phyloP scores from a whole-genome alignment of 2,888 invertebrate species.

The Spialia ferax region DNA sequence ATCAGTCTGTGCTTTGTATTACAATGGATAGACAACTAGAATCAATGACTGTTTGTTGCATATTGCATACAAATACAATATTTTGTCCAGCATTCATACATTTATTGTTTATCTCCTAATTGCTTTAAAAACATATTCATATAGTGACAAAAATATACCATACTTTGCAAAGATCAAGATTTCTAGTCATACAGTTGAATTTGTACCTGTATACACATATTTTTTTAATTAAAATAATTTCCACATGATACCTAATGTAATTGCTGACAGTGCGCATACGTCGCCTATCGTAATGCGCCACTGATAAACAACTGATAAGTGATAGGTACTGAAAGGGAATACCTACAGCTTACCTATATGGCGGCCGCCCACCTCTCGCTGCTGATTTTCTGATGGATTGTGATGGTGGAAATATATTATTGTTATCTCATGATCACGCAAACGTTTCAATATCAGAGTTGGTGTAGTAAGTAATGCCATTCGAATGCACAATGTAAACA shows the following conservation, averaged over 20 bases:
- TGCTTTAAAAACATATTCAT: not conserved
- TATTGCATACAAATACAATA: not conserved
- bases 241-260: not conserved
- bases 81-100: not conserved
- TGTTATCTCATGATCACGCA: slow-evolving; percentile 17
- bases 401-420: slow-evolving; percentile 3
- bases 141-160: not conserved
- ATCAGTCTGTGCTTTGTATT: slow-evolving; percentile 36
- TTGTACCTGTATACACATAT: not conserved
- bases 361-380: not conserved
- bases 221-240: slow-evolving; percentile 6
- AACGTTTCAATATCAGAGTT: slow-evolving; percentile 1
- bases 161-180: too few relatives aligned
- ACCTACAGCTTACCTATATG: not conserved
- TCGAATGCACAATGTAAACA: not conserved
- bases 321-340: not conserved
- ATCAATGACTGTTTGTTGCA: slow-evolving; percentile 6
- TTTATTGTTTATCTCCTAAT: not conserved
- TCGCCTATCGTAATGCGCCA: slow-evolving; percentile 20
- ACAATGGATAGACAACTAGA: slow-evolving; percentile 18
- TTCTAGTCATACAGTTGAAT: not conserved
- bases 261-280: slow-evolving; percentile 1
- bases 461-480: slow-evolving; percentile 7
- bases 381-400: not conserved
- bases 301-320: slow-evolving; percentile 30